Conservation (phyloP, 2,797 vertebrate genomes). For the Onychomys torridus region DNA sequence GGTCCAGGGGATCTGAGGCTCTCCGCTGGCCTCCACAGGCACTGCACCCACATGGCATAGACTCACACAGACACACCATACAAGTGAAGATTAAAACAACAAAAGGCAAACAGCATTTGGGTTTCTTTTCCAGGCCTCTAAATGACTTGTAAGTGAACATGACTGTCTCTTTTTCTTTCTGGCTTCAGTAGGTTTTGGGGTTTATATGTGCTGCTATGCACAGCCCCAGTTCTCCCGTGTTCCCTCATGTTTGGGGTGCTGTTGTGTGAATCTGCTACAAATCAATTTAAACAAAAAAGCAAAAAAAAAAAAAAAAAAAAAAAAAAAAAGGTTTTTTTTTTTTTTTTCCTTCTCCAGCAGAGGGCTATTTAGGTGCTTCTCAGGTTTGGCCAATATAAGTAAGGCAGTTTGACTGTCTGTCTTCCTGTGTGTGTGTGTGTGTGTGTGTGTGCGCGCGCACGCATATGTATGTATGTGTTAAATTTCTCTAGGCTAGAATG, state of each 20-base stretch:
- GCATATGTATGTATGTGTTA: not conserved
- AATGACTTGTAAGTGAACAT: not conserved
- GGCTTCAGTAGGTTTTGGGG: not conserved
- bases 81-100: not conserved
- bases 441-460: not conserved
- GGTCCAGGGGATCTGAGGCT: not conserved
- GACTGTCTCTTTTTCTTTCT: not conserved
- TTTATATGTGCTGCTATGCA: fast-evolving
- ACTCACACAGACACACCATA: not conserved
- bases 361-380: not conserved
- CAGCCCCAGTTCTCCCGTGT: not conserved
- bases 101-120: not conserved
- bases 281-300: not conserved
- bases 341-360: not conserved
- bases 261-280: not conserved
- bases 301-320: too few species aligned
- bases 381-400: not conserved
- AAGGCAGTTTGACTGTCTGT: not conserved
- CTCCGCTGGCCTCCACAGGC: not conserved
- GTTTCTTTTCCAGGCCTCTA: not conserved
- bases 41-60: not conserved
- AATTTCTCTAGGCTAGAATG: not conserved
- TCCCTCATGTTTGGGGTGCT: not conserved
- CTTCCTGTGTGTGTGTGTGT: not conserved
- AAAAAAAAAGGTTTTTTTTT: too few species aligned